Base-by-base conservation (phyloP, 2,888 invertebrate genomes). In the Zaprionus obscuricornis region DNA sequence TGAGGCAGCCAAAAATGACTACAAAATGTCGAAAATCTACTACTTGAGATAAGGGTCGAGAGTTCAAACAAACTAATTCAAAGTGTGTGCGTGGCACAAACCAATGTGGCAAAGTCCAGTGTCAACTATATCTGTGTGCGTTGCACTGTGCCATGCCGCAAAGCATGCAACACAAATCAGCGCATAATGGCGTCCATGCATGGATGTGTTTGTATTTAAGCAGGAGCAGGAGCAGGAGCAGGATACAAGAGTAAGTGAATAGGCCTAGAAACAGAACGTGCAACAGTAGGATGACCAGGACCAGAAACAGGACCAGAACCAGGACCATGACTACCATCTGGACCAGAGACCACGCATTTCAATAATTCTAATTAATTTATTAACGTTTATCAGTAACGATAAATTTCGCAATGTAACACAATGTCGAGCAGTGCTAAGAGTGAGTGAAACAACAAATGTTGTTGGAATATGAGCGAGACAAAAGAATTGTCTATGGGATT, bases 311-410 rank as follows among this genome's bases (percentile, higher is more conserved):
- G 33, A 29, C 26, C 47, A 47, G 57, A 18, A 46, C 42, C 36
- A 47, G 36, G 29, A 27, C 40, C n/a, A 13, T 5, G 10, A 8
- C 34, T 37, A 10, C 37, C 3, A n/a, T n/a, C n/a, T n/a, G n/a
- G n/a, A n/a, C n/a, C n/a, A n/a, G n/a, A 22, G 54, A 52, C 63
- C 66, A 75, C 73, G 81, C 89, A 89, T 89, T 89, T 89, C 89
- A 89, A 89, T 89, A 89, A 88, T 89, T 89, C 89, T 89, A 89
- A 89, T 89, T 89, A 89, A 89, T 89, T 89, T 89, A 89, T 89
- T 89, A 89, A 88, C 88, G 88, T 86, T 89, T 89, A 89, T 89
- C 89, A 87, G 78, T 67, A 70, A 69, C 82, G 79, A 89, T 88
- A 88, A 88, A 89, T 89, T 75, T 86, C n/a, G 82, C 64, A 39